Percentiles rank a stretch among this genome's conserved stretches.
Evolutionary conservation across 2,888 invertebrate species (phyloP).

Genomic region (Caenorhabditis imperialis): DNA sequence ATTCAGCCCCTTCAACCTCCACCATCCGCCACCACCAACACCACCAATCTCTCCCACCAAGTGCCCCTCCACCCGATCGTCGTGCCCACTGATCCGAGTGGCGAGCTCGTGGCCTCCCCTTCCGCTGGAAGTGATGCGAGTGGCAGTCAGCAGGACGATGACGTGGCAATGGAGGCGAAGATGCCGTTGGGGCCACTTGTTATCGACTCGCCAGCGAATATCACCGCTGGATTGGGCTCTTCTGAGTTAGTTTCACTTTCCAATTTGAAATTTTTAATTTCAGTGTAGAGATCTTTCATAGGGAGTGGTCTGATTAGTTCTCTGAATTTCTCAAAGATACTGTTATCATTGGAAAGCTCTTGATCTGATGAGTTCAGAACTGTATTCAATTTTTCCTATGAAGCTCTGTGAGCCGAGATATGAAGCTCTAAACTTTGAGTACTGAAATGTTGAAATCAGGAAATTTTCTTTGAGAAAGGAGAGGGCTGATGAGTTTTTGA

Average conservation of each 20-base stretch:
- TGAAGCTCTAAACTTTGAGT: no score
- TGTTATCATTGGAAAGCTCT: no score
- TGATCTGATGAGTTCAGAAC: no score
- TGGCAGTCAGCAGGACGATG: slow-evolving; percentile 3
- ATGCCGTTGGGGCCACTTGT: slow-evolving; percentile 11
- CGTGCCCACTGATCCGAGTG: slow-evolving; percentile 6
- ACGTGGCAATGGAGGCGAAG: neutral
- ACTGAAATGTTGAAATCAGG: no score
- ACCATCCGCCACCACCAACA: neutral
- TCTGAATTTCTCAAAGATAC: no score
- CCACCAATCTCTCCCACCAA: neutral
- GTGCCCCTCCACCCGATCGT: slow-evolving; percentile 6
- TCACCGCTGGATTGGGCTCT: slow-evolving; percentile 12
- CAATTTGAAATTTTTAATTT: neutral
- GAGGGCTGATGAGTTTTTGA: no score
- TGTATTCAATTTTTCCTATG: no score
- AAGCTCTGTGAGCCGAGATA: no score
- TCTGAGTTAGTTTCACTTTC: slow-evolving; percentile 13
- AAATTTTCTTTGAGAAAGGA: no score
- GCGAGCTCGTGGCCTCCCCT: slow-evolving; percentile 32
- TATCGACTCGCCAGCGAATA: slow-evolving; percentile 26
- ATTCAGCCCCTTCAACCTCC: no score
- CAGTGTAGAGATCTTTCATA: no score
- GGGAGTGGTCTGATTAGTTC: no score
- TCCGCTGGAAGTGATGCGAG: slow-evolving; percentile 22